Percentiles rank a stretch among this genome's conserved stretches.
phyloP scores from a whole-genome alignment of 2,113 vertebrate genomes.

The Dipodomys spectabilis region DNA sequence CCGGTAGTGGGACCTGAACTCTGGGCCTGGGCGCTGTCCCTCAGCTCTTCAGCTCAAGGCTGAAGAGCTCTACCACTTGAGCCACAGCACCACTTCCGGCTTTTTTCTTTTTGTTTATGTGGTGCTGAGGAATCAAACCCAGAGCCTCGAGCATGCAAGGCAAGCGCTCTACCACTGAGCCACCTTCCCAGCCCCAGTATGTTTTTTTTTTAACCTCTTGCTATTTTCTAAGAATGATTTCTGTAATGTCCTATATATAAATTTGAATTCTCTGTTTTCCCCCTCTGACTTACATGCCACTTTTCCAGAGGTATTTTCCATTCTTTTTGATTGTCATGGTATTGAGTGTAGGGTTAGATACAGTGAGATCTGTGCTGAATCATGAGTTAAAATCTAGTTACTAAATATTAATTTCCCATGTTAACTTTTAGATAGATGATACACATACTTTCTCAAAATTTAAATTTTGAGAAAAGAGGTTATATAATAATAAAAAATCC shows the following conservation, averaged over 20 bases:
- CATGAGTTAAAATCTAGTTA: not conserved
- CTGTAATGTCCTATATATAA: conserved; percentile 19
- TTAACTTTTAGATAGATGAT: too few species aligned
- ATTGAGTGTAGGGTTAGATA: not conserved
- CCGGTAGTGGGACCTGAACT: too few species aligned
- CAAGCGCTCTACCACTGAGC: too few species aligned
- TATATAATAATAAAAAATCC: not conserved
- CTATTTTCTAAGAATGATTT: conserved; percentile 10
- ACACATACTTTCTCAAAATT: conserved; percentile 17
- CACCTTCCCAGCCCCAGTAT: too few species aligned
- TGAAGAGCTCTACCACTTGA: too few species aligned
- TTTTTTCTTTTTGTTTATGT: too few species aligned
- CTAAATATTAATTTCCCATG: not conserved
- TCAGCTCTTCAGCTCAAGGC: too few species aligned
- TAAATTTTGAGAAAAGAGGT: not conserved
- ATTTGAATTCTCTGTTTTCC: not conserved
- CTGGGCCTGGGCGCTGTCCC: too few species aligned
- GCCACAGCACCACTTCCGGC: too few species aligned
- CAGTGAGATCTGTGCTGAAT: not conserved
- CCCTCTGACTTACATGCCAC: not conserved
- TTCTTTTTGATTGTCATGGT: not conserved
- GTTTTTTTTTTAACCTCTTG: not conserved
- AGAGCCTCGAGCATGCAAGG: too few species aligned
- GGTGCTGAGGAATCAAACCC: too few species aligned
- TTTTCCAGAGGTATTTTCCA: not conserved